Conservation (phyloP, 64 coral and sea anemone genomes). For the Trachythela sp. region DNA sequence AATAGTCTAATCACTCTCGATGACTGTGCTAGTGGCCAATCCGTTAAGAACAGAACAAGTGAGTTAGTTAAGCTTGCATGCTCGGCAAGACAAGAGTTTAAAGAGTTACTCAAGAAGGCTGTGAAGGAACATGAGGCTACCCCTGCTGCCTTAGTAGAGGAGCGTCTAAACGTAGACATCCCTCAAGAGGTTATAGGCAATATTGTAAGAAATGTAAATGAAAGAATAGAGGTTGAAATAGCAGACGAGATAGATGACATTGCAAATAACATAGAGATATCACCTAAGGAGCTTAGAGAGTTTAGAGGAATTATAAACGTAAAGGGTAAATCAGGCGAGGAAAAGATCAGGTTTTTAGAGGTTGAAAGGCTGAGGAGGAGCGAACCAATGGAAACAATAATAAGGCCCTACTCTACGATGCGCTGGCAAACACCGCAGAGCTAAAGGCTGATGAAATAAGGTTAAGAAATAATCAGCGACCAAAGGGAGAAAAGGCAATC, state of each 20-base stretch:
- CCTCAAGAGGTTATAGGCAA: too few species aligned
- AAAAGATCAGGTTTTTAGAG: neutral
- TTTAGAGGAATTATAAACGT: too few species aligned
- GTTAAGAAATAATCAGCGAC: too few species aligned
- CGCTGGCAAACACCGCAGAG: neutral
- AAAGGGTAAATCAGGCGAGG: neutral
- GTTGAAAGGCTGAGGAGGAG: neutral
- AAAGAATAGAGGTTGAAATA: neutral
- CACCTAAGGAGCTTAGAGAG: too few species aligned
- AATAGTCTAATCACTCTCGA: too few species aligned
- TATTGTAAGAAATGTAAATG: neutral
- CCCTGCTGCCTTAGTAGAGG: neutral
- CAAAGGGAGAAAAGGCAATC: too few species aligned
- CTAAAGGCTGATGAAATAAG: neutral
- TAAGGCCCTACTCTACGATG: neutral
- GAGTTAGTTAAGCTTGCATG: too few species aligned
- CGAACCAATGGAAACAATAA: too few species aligned
- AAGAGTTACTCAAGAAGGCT: neutral
- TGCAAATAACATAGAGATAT: too few species aligned
- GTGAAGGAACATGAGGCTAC: neutral
- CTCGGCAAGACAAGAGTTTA: too few species aligned
- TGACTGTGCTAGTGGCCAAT: too few species aligned
- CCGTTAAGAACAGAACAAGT: too few species aligned
- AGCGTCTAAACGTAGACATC: neutral
- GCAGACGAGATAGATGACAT: neutral